Percentiles rank a stretch among this genome's conserved stretches.
Conservation (phyloP, 2,888 invertebrate genomes). For the Melanargia galathea region DNA sequence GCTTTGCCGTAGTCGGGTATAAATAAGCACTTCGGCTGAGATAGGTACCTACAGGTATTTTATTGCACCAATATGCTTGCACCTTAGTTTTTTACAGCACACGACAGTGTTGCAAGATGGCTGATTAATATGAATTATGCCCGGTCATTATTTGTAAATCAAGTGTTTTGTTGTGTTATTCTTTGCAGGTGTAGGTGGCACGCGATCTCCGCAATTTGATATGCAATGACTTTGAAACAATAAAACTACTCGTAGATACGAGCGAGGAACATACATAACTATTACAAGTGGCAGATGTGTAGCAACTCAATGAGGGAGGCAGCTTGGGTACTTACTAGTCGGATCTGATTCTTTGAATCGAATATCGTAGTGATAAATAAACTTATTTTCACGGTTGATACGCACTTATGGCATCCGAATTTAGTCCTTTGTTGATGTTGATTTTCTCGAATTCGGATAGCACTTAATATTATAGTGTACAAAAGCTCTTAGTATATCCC, state of each 20-base stretch:
- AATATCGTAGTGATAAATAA: too few species aligned
- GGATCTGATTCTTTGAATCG: too few species aligned
- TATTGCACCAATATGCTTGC: not conserved
- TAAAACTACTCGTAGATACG: not conserved
- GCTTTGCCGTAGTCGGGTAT: too few species aligned
- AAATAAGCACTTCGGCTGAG: too few species aligned
- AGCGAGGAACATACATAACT: not conserved
- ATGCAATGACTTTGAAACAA: slow-evolving; percentile 16
- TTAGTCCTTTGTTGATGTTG: too few species aligned
- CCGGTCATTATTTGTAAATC: slow-evolving; percentile 75
- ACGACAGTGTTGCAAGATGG: slow-evolving; percentile 12
- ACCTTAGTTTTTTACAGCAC: slow-evolving; percentile 6
- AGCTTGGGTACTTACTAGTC: too few species aligned
- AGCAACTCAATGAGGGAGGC: not conserved
- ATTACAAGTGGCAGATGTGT: slow-evolving; percentile 1
- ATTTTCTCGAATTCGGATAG: too few species aligned
- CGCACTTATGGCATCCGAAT: too few species aligned
- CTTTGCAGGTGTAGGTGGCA: slow-evolving; percentile 42
- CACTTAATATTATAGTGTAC: too few species aligned
- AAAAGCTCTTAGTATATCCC: too few species aligned
- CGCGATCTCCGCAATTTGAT: slow-evolving; percentile 36
- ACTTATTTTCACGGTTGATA: too few species aligned
- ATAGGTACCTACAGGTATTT: too few species aligned
- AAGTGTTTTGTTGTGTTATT: slow-evolving; percentile 55
- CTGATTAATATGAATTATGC: slow-evolving; percentile 23